Evolutionary conservation across 2,888 invertebrate genomes (phyloP).

Genomic region (Theodoxus fluviatilis): DNA sequence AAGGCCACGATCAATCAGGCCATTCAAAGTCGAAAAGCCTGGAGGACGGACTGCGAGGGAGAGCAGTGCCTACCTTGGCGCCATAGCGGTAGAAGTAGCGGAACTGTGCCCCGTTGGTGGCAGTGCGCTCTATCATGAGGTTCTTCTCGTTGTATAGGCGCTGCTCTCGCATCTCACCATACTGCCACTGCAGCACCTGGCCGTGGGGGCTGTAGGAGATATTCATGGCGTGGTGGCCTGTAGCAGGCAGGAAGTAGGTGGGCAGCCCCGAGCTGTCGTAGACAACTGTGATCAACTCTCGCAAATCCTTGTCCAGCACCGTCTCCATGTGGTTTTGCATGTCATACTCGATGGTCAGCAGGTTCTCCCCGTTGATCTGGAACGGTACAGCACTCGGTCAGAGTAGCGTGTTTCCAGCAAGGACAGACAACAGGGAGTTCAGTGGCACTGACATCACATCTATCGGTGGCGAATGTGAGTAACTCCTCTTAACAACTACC

Average conservation of each 20-base stretch:
- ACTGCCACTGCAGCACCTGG: conserved; percentile 88
- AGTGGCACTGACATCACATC: too few species aligned
- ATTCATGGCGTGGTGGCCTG: conserved; percentile 70
- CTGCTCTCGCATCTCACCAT: conserved; percentile 87
- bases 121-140: conserved; percentile 84
- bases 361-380: conserved; percentile 90
- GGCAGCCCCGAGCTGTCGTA: conserved; percentile 91
- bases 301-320: conserved; percentile 84
- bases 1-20: too few species aligned
- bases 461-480: too few species aligned
- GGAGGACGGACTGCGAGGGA: too few species aligned
- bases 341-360: conserved; percentile 90
- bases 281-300: conserved; percentile 82
- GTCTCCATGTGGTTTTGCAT: conserved; percentile 88
- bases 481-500: too few species aligned
- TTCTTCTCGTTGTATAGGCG: conserved; percentile 87
- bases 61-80: too few species aligned
- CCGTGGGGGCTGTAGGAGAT: conserved; percentile 88
- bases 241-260: conserved; percentile 66
- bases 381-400: conserved; percentile 28
- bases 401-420: too few species aligned
- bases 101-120: conserved; percentile 81
- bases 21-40: too few species aligned
- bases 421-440: too few species aligned
- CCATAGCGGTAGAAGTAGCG: conserved; percentile 90